Percentiles rank a stretch among this genome's conserved stretches.
Evolutionary conservation across 2,113 vertebrate species (phyloP).

Genomic region (Toxostoma redivivum): DNA sequence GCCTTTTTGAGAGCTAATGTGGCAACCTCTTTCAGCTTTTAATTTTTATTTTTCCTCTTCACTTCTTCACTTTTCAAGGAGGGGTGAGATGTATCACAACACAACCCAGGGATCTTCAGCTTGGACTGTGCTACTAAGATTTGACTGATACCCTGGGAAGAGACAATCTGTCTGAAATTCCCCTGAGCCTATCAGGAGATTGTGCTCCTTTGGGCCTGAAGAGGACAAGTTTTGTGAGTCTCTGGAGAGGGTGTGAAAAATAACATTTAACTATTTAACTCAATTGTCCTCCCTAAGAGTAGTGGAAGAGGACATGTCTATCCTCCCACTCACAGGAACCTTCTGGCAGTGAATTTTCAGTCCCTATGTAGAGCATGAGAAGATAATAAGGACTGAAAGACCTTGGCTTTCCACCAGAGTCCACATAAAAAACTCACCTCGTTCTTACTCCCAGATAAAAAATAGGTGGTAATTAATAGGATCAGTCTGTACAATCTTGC

Average conservation of each 20-base stretch:
- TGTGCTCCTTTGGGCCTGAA: background rate
- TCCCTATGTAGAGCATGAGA: rapidly evolving
- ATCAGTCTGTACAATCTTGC: background rate
- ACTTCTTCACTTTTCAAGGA: background rate
- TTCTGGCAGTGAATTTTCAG: background rate
- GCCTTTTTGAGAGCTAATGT: rapidly evolving
- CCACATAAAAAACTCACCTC: background rate
- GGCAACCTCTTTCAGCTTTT: background rate
- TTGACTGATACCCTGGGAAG: background rate
- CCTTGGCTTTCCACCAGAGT: background rate
- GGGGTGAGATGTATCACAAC: background rate
- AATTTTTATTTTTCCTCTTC: background rate
- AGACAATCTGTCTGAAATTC: background rate
- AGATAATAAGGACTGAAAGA: background rate
- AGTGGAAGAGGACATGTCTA: background rate
- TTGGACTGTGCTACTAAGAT: background rate
- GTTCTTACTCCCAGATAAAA: background rate
- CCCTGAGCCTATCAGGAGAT: background rate
- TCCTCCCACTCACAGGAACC: background rate
- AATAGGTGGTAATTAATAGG: background rate
- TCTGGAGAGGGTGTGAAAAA: background rate
- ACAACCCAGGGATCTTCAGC: background rate
- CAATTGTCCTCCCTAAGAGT: background rate
- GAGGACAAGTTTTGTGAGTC: background rate
- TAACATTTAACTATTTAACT: background rate